Evolutionary conservation across 1,140 invertebrate species (phyloP).

Genomic region (Drepana arcuata): DNA sequence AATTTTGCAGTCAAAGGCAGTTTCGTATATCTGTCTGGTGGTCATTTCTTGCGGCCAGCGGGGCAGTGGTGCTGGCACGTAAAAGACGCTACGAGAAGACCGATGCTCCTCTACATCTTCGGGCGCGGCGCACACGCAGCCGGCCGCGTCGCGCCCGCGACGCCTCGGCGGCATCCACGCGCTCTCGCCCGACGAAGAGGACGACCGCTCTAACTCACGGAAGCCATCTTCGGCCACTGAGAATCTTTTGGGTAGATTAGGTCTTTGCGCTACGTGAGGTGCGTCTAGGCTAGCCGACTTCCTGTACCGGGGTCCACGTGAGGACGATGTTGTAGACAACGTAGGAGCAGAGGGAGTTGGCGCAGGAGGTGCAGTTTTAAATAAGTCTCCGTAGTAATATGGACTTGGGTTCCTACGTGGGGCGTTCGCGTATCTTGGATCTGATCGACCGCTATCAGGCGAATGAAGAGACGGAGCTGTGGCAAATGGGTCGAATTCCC

Average conservation of each 20-base stretch:
- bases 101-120: slow-evolving; percentile 77
- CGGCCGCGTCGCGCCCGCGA: slow-evolving; percentile 73
- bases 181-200: slow-evolving; percentile 66
- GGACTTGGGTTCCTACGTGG: slow-evolving; percentile 81
- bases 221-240: slow-evolving; percentile 79
- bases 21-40: slow-evolving; percentile 85
- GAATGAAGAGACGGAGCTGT: slow-evolving; percentile 61
- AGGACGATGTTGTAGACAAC: slow-evolving; percentile 50
- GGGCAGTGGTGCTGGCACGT: slow-evolving; percentile 77
- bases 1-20: slow-evolving; percentile 90
- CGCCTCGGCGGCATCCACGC: slow-evolving; percentile 75
- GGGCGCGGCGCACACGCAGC: slow-evolving; percentile 77
- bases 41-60: slow-evolving; percentile 75
- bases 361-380: slow-evolving; percentile 69
- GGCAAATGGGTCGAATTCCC: slow-evolving; percentile 61
- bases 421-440: slow-evolving; percentile 67
- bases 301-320: slow-evolving; percentile 57
- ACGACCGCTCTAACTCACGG: slow-evolving; percentile 64
- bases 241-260: slow-evolving; percentile 73
- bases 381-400: slow-evolving; percentile 84
- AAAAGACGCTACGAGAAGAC: slow-evolving; percentile 74
- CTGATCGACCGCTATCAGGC: slow-evolving; percentile 63
- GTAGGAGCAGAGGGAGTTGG: slow-evolving; percentile 44
- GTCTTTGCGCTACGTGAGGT: slow-evolving; percentile 69
- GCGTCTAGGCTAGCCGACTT: slow-evolving; percentile 81